Conservation (phyloP, 2,113 vertebrate genomes). For the Prunella himalayana region DNA sequence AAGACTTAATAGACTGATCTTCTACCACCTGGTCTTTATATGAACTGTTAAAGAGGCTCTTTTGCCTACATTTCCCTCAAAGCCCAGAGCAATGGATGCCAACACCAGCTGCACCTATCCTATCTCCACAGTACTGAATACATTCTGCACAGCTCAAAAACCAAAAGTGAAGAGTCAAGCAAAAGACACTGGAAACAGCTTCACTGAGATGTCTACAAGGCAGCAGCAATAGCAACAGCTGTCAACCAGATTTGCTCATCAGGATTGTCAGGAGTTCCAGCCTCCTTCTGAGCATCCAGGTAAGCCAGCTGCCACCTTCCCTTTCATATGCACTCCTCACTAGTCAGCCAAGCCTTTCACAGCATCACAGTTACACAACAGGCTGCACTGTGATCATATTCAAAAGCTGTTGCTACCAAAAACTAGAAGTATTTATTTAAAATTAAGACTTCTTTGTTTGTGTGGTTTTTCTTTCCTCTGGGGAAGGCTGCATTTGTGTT, state of each 20-base stretch:
- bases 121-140: background rate
- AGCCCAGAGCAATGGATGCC: background rate
- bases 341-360: background rate
- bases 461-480: background rate
- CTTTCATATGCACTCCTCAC: background rate
- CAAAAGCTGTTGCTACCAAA: background rate
- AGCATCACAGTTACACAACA: background rate
- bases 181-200: background rate
- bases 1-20: background rate
- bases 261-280: background rate
- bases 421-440: background rate
- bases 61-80: background rate
- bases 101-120: background rate
- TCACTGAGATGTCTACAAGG: background rate
- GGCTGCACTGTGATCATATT: background rate
- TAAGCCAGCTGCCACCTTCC: constrained; percentile 1
- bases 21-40: background rate
- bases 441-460: background rate
- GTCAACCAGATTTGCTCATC: background rate
- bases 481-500: background rate
- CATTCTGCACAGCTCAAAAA: background rate
- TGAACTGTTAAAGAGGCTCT: background rate
- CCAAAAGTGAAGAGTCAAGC: background rate
- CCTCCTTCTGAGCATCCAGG: constrained; percentile 1
- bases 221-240: background rate